phyloP scores from a whole-genome alignment of 2,797 vertebrate species.

The Thalassophryne amazonica region DNA sequence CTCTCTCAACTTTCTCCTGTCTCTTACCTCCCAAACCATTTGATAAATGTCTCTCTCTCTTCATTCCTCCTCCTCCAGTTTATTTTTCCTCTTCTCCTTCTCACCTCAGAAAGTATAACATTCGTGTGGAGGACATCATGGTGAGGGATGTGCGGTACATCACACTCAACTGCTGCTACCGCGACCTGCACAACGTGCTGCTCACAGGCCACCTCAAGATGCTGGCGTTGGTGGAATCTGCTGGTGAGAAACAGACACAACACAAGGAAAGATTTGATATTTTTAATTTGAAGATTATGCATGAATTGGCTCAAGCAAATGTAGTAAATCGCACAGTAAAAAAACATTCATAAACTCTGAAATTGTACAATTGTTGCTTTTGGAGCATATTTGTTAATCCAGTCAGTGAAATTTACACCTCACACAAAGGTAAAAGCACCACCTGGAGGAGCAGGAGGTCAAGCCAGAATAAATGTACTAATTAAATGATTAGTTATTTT shows the following conservation, averaged over 20 bases:
- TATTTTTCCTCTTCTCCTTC: background rate
- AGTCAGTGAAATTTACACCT: no score
- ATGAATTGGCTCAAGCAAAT: no score
- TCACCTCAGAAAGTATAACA: conserved; percentile 87
- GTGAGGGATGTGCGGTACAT: conserved; percentile 88
- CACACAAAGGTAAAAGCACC: no score
- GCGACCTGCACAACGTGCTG: conserved; percentile 89
- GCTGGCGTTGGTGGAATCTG: conserved; percentile 89
- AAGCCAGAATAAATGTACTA: no score
- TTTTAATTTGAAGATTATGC: no score
- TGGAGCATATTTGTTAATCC: no score
- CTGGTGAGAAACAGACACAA: conserved; percentile 75
- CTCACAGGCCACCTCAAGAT: conserved; percentile 86
- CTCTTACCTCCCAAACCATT: background rate
- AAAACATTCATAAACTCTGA: no score
- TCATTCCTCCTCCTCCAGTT: background rate
- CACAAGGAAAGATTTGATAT: background rate
- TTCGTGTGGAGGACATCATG: conserved; percentile 98
- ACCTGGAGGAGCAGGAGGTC: no score
- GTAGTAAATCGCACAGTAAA: no score
- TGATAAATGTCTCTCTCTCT: background rate
- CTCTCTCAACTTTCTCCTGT: background rate
- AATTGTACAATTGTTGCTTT: no score
- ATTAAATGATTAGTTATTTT: no score
- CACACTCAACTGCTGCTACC: conserved; percentile 91